phyloP scores from a whole-genome alignment of 1,140 invertebrate species.

The Rhyzopertha dominica region DNA sequence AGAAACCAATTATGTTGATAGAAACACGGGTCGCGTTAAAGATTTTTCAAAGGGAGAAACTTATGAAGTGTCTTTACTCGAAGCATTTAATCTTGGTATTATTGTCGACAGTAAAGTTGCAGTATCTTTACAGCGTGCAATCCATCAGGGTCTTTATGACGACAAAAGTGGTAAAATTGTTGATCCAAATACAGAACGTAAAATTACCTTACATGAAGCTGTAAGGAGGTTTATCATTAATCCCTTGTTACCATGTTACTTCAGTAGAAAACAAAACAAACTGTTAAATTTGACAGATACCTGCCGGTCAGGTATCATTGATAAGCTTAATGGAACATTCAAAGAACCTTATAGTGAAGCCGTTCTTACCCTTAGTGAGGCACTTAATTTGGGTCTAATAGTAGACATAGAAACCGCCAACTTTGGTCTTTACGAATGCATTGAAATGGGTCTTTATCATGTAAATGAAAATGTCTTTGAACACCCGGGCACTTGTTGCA shows the following conservation, averaged over 20 bases:
- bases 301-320: conserved; percentile 76
- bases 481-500: conserved; percentile 74
- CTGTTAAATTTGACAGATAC: conserved; percentile 71
- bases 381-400: conserved; percentile 70
- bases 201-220: conserved; percentile 78
- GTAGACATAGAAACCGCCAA: conserved; percentile 78
- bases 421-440: conserved; percentile 75
- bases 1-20: conserved; percentile 66
- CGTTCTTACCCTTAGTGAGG: conserved; percentile 63
- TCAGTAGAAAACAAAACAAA: conserved; percentile 64
- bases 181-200: conserved; percentile 68
- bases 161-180: conserved; percentile 74
- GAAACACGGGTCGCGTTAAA: conserved; percentile 64
- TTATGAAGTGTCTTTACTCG: conserved; percentile 65
- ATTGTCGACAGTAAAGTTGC: conserved; percentile 74
- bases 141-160: conserved; percentile 82
- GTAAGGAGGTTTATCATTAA: conserved; percentile 75
- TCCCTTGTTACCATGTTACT: conserved; percentile 74
- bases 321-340: conserved; percentile 72
- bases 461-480: conserved; percentile 65
- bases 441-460: conserved; percentile 79
- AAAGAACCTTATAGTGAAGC: conserved; percentile 63
- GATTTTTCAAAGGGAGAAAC: conserved; percentile 60
- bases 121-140: conserved; percentile 78
- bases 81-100: conserved; percentile 76